Base-by-base conservation (phyloP, 2,113 vertebrate genomes). In the Nerophis ophidion region DNA sequence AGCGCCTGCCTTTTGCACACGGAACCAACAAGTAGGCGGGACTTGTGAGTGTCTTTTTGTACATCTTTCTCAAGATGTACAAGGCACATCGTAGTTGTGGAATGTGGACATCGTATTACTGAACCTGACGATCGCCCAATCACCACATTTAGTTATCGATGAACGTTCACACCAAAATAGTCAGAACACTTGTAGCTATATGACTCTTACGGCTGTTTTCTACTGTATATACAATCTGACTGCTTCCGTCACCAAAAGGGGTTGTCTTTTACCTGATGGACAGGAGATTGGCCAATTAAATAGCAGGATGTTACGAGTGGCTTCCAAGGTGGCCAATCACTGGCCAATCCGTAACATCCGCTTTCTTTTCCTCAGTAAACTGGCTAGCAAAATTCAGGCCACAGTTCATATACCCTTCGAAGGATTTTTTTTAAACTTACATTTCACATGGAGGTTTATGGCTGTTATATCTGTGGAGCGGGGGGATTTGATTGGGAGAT, bases 21-120 rank as follows among this genome's bases (percentile, higher is more conserved):
- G 85, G 60, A 72, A 84, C 87, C 77, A 79, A 71, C 68, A 74
- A 74, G 82, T 81, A 82, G 88, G 89, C 85, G 84, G 86, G 86
- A 69, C 76, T 61, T 5, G 9, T 40, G 19, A 26, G 42, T 14
- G 12, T 15, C 36, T 17, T 46, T 58, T n/a, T n/a, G n/a, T n/a
- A n/a, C n/a, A n/a, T n/a, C 14, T 26, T 26, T 26, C 26, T 26
- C 26, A 26, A 26, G 26, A 26, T 26, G 26, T 26, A 26, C 26
- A 26, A 26, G 4, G 4, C 26, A 26, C 26, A 3, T 26, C 26
- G 26, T 26, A 26, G 26, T 26, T 26, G 26, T 26, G 26, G 26
- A 26, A 26, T 26, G 26, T 26, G 26, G 26, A 26, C 26, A 26
- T 26, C 26, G 4, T 26, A 26, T 26, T 26, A 26, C 26, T 26